Evolutionary conservation across 2,888 invertebrate genomes (phyloP), one percentile per base, ranked within the genome.

Genomic region (Cryptocheilus praepositus): DNA sequence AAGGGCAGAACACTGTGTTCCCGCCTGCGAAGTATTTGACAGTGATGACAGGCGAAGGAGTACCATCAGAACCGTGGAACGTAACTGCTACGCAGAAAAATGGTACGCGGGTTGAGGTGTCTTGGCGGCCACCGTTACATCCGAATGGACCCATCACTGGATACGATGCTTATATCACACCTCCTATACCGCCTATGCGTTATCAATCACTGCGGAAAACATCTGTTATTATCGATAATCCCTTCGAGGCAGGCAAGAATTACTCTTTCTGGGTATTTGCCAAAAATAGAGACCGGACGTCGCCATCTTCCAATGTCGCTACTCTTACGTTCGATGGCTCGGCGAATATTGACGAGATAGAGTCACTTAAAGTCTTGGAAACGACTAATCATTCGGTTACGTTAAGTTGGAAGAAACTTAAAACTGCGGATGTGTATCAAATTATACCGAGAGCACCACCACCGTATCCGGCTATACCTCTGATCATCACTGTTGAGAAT

Each of bases 261-360:
- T 95, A 95, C 86, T 92, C 93, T 0, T 94, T 95, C 89, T 94
- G 93, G 93, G 94, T 95, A 5, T 91, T 92, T 5, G 95, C 95
- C 0, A 90, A 91, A 51, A 95, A 94, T 85, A 89, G 89, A 16
- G 90, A 90, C 0, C 90, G 89, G 79, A 91, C 91, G 44, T 95
- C 95, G 0, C 88, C 89, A 3, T 90, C 90, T 0, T 95, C 95
- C 0, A 89, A 91, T 16, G 90, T 92, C 1, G 89, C 90, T 5
- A 90, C 88, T 5, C 83, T 95, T 13, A 89, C 89, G 0, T 94
- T 94, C 83, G 94, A 94, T 79, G 92, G 91, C 0, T 90, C 92
- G 15, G 92, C 93, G 0, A 92, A 93, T 77, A 90, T 94, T 2
- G 92, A 92, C 71, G 89, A 90, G 13, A 89, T 95, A 0, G 89